Percentiles rank a stretch among this genome's conserved stretches.
Conservation (phyloP, 2,888 invertebrate genomes). For the Eupithecia subfuscata region DNA sequence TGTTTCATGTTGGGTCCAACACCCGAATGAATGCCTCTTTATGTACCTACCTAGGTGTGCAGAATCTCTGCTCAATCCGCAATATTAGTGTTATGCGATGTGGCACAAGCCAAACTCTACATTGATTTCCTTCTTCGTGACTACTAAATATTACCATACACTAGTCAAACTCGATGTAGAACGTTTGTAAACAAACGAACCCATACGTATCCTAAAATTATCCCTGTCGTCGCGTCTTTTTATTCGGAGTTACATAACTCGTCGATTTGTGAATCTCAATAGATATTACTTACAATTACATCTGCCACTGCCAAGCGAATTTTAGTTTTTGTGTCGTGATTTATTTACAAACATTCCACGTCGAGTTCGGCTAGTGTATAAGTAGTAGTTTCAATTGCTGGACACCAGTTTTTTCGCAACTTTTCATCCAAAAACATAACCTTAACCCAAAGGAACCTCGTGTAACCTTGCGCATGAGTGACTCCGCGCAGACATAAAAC, state of each 20-base stretch:
- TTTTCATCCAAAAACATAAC: background rate
- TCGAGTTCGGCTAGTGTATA: no score
- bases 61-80: background rate
- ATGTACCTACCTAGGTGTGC: background rate
- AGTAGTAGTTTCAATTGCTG: background rate
- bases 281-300: no score
- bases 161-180: no score
- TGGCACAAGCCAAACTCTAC: background rate
- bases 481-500: slow-evolving; percentile 41
- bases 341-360: no score
- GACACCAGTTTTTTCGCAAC: background rate
- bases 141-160: background rate
- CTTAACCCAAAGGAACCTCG: slow-evolving; percentile 1
- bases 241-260: no score
- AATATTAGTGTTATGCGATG: background rate
- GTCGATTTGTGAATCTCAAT: no score
- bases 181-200: no score
- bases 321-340: no score
- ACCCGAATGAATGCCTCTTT: background rate
- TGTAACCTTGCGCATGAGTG: slow-evolving; percentile 3
- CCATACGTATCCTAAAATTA: no score
- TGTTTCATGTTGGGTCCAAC: no score
- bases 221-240: no score
- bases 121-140: background rate
- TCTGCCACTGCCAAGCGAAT: no score